Conservation (phyloP, 2,113 vertebrate species). For the Anas platyrhynchos region DNA sequence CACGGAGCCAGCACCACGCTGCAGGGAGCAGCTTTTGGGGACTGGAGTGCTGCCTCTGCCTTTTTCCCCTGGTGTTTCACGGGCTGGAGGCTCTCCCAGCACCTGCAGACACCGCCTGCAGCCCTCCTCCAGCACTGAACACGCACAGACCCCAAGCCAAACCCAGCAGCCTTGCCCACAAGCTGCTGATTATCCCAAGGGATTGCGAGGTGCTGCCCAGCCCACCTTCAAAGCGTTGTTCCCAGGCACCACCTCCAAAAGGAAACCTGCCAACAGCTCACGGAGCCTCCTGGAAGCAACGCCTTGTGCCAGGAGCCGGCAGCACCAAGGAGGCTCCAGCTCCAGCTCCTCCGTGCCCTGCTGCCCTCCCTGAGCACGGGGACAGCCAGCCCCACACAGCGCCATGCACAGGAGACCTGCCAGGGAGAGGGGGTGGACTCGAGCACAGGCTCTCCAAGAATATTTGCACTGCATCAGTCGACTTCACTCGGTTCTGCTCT, state of each 20-base stretch:
- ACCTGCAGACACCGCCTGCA: no score
- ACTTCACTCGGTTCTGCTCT: background rate
- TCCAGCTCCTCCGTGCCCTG: background rate
- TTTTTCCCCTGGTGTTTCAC: no score
- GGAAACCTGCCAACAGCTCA: background rate
- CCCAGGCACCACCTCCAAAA: background rate
- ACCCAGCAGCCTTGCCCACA: background rate
- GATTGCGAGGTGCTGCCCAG: background rate
- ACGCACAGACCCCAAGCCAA: background rate
- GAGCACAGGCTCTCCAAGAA: fast-evolving
- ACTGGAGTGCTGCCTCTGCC: no score
- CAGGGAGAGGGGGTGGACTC: background rate
- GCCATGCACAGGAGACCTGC: fast-evolving
- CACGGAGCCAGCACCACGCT: no score
- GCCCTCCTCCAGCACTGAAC: background rate
- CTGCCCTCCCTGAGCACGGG: no score
- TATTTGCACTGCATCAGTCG: fast-evolving
- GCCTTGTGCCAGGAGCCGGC: background rate
- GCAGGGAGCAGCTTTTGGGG: no score
- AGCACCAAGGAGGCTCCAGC: background rate
- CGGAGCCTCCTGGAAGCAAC: background rate
- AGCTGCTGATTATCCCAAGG: background rate
- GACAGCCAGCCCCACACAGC: fast-evolving
- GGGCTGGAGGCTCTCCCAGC: background rate
- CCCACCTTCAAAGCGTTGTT: fast-evolving